phyloP scores from a whole-genome alignment of 2,797 vertebrate species.

The Eidolon dupreanum region DNA sequence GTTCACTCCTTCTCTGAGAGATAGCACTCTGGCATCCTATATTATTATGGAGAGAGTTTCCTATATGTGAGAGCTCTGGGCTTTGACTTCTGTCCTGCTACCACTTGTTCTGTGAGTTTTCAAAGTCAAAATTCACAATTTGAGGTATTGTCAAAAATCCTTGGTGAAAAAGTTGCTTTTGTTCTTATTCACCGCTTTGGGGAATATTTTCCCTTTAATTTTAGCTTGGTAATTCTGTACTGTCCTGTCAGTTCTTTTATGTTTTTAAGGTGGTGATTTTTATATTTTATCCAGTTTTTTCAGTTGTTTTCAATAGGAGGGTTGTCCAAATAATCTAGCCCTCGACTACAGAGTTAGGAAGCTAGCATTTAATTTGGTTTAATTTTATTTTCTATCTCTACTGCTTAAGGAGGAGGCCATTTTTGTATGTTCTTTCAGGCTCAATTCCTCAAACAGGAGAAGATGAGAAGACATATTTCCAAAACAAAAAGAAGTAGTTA shows the following conservation, averaged over 20 bases:
- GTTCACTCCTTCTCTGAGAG: background rate
- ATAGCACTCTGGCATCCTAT: background rate
- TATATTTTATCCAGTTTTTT: background rate
- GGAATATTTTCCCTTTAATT: conserved; percentile 1
- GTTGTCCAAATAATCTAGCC: conserved; percentile 12
- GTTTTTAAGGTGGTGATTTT: conserved; percentile 22
- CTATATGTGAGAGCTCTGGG: background rate
- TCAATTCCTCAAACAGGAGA: background rate
- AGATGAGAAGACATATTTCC: background rate
- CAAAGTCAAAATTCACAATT: conserved; percentile 1
- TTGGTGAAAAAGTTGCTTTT: conserved; percentile 10
- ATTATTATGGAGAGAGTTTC: background rate
- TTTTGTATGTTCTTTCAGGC: background rate
- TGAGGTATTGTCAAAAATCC: background rate
- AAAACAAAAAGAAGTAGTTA: conserved; percentile 28
- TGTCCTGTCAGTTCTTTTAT: background rate
- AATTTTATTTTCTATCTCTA: conserved; percentile 30
- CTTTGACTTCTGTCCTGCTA: background rate
- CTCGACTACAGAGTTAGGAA: conserved; percentile 3
- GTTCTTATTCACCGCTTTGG: background rate
- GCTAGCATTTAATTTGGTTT: background rate
- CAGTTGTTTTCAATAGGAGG: background rate
- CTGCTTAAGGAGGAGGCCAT: background rate
- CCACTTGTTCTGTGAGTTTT: conserved; percentile 2
- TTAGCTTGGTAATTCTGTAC: background rate